Evolutionary conservation across 2,888 invertebrate genomes (phyloP), one percentile per base, ranked within the genome.

Genomic region (Drosophila seclusa): DNA sequence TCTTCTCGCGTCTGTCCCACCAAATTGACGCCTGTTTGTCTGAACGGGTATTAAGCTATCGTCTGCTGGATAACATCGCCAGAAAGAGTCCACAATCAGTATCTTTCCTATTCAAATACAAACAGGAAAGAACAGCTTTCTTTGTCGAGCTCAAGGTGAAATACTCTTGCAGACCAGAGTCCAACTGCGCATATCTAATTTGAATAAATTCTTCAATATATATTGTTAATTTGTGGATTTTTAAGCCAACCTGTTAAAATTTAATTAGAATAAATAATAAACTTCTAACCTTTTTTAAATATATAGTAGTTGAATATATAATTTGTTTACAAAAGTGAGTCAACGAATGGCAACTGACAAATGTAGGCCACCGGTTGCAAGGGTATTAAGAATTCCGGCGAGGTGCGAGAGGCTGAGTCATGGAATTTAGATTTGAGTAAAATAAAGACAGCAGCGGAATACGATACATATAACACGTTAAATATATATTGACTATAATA

Each of bases 21-120:
- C 71, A 71, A 61, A 58, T 55, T 82, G 84, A 82, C 84, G 84
- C 84, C 87, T 65, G 76, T 31, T 71, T 80, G 84, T 85, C 84
- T 87, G 71, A 67, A 64, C 40, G 64, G 27, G n/a, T 59, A 72
- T 64, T 62, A 67, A 54, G 71, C 42, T 45, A 34, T 36, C 42
- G 60, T 49, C 31, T 68, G 50, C 29, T 63, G 62, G 49, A 73
- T 73, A 38, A 63, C 70, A 74, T 73, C 50, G 27, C 45, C 34
- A 18, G n/a, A 50, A 59, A 65, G 45, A 62, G 21, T 29, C 62
- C 48, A 59, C 48, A 67, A 49, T 18, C 18, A 10, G 49, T 49
- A 10, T 54, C 52, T 52, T 61, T 34, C 64, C 76, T 55, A 68
- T 66, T 63, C 55, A 73, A 68, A 21, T 38, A 67, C 55, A 55